Percentiles rank a stretch among this genome's conserved stretches.
These are phyloP conservation scores for Resseliella maxima DNA, from an alignment of 2,888 invertebrate species.

Conservation along the genomic window DNA sequence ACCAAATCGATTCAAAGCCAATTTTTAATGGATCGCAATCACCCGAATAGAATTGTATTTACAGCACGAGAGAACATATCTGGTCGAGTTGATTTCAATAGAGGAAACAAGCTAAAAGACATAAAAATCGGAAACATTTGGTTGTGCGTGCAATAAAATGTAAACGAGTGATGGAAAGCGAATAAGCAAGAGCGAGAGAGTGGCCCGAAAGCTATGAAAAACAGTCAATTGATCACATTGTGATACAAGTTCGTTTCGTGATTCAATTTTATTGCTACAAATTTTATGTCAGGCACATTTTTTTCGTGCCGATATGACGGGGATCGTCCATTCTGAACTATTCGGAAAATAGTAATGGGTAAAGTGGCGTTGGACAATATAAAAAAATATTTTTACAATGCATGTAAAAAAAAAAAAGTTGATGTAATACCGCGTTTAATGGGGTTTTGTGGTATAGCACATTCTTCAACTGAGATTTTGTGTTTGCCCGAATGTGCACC, in stretches of 20 bases:
- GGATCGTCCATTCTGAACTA: neutral
- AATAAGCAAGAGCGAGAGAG: neutral
- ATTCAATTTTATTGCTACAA: constrained; percentile 46
- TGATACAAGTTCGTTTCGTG: constrained; percentile 45
- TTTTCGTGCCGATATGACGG: neutral
- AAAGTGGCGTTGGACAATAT: neutral
- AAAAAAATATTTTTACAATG: constrained; percentile 28
- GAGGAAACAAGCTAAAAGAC: neutral
- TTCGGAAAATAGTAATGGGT: neutral
- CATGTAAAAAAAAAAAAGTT: neutral
- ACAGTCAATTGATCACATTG: constrained; percentile 46
- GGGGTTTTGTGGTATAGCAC: neutral
- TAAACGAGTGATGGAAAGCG: neutral
- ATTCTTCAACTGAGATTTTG: neutral
- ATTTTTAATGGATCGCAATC: constrained; percentile 27
- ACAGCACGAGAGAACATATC: neutral
- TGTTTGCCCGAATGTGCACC: neutral
- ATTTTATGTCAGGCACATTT: constrained; percentile 25
- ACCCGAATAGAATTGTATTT: constrained; percentile 26
- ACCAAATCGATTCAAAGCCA: neutral
- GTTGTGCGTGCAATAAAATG: constrained; percentile 9
- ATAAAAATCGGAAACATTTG: constrained; percentile 34
- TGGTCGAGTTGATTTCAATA: constrained; percentile 18
- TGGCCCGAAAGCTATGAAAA: neutral
- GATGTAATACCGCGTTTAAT: constrained; percentile 22